Base-by-base conservation (phyloP, 53 echinoderm and acorn worm genomes). In the Mesocentrotus franciscanus region DNA sequence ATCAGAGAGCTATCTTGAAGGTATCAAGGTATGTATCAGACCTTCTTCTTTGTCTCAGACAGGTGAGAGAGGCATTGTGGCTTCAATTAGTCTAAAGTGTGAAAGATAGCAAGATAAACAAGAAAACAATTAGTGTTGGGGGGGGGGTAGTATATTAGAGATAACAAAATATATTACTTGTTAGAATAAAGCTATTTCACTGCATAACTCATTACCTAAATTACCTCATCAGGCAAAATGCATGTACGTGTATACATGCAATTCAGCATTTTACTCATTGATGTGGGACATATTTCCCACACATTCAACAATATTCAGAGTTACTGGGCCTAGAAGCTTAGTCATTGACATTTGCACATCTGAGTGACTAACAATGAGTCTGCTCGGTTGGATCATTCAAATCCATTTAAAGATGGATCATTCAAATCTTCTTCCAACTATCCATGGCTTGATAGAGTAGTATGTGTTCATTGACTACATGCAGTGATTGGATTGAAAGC, bases 1-100 rank as follows among this genome's bases (percentile, higher is more conserved):
- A 61, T 97, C 97, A n/a, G 96, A 96, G 60, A 93, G 93, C 36
- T 93, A 93, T 78, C 96, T 99, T 49, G 97, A 96, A 90, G 99
- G 98, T 92, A 96, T 95, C 61, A 78, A 93, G 93, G 93, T 93
- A 34, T 91, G 66, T 91, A 91, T 90, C 49, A 13, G 4, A 42
- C 81, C 81, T 81, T 35, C 39, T 20, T 34, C 15, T 81, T 35
- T 32, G 34, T 11, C 81, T 34, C n/a, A n/a, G n/a, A n/a, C n/a
- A n/a, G n/a, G n/a, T n/a, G n/a, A n/a, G n/a, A n/a, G n/a, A n/a
- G n/a, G n/a, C n/a, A n/a, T n/a, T n/a, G n/a, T 79, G 14, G 15
- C 4, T 30, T 0, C 0, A 35, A 4, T 79, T 27, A 14, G 33
- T 35, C 34, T 9, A 35, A 39, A 35, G 34, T 79, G 34, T 79